Evolutionary conservation across 2,113 vertebrate species (phyloP).

Genomic region (Varanus komodoensis): DNA sequence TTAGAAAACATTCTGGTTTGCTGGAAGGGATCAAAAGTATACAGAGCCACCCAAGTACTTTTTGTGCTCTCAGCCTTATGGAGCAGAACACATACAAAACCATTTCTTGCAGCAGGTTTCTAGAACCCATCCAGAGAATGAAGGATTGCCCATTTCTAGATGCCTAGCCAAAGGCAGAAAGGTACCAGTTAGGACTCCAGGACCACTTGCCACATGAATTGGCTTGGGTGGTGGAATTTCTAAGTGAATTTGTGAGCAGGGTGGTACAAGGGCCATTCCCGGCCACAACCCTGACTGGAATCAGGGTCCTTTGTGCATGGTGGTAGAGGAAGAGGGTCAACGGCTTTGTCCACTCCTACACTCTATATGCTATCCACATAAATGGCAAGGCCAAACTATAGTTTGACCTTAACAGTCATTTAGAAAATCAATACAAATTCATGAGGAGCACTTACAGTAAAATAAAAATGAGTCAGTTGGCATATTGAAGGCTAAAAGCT

Average conservation of each 20-base stretch:
- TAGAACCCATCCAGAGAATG: neutral
- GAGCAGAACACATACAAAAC: neutral
- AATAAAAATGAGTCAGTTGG: neutral
- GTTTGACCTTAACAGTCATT: neutral
- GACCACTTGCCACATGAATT: too few species aligned
- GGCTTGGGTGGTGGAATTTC: too few species aligned
- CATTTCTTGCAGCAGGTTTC: neutral
- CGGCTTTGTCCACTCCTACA: too few species aligned
- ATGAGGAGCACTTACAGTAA: neutral
- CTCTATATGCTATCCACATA: too few species aligned
- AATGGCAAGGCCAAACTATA: too few species aligned
- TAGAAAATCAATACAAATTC: neutral
- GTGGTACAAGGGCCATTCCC: too few species aligned
- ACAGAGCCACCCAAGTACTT: neutral
- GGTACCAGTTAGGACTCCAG: too few species aligned
- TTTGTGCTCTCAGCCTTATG: neutral
- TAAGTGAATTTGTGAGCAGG: too few species aligned
- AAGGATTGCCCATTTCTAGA: neutral
- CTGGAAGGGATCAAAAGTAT: neutral
- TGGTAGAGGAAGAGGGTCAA: too few species aligned
- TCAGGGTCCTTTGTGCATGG: too few species aligned
- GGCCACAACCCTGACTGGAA: too few species aligned
- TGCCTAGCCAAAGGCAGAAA: neutral
- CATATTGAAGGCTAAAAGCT: neutral
- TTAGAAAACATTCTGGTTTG: neutral